Evolutionary conservation across 2,797 vertebrate genomes (phyloP).

Genomic region (Gadopsis bispinosus): DNA sequence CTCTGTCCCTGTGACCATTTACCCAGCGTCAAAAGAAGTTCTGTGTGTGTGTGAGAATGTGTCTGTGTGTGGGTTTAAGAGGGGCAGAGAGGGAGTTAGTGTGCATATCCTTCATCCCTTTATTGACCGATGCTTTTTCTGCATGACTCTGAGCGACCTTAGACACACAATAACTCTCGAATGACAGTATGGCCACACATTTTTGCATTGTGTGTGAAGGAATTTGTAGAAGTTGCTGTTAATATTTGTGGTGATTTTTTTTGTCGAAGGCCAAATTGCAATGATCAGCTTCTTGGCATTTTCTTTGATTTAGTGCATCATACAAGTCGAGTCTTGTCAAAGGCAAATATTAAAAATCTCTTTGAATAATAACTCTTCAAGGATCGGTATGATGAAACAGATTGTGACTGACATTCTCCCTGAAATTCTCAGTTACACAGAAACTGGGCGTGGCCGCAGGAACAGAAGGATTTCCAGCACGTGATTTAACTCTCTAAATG

Average conservation of each 20-base stretch:
- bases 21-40: conserved; percentile 37
- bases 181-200: conserved; percentile 18
- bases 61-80: conserved; percentile 39
- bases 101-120: conserved; percentile 54
- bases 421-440: conserved; percentile 24
- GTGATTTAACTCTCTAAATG: conserved; percentile 10
- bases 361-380: conserved; percentile 20
- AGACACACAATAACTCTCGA: conserved; percentile 32
- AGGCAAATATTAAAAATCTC: conserved; percentile 23
- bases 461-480: conserved; percentile 41
- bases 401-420: conserved; percentile 25
- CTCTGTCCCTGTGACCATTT: conserved; percentile 70
- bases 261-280: conserved; percentile 10
- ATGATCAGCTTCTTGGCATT: conserved; percentile 25
- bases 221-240: neutral
- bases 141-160: conserved; percentile 37
- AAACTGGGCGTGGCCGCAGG: conserved; percentile 20
- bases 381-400: conserved; percentile 27
- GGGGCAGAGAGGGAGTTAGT: conserved; percentile 28
- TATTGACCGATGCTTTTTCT: conserved; percentile 55
- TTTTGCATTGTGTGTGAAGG: conserved; percentile 2
- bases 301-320: conserved; percentile 15
- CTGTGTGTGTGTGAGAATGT: conserved; percentile 22
- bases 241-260: neutral
- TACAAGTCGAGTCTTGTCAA: neutral